Evolutionary conservation across 2,888 invertebrate genomes (phyloP).

Genomic region (Nemurella pictetii): DNA sequence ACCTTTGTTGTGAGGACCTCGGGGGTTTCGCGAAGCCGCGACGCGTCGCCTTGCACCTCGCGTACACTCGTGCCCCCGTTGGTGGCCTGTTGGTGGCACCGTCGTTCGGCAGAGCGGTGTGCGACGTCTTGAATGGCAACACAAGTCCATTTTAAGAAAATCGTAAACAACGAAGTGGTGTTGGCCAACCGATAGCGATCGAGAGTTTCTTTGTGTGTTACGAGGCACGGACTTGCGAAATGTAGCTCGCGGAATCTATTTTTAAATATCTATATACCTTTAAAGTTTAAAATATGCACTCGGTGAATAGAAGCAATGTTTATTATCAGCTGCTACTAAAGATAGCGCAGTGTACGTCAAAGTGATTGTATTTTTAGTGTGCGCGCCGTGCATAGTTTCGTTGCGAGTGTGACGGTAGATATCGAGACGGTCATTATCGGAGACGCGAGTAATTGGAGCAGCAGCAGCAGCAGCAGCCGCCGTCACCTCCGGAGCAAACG

Average conservation of each 20-base stretch:
- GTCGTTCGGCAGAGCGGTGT: too few species aligned
- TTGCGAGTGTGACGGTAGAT: too few species aligned
- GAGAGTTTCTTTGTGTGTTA: background rate
- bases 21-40: too few species aligned
- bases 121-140: too few species aligned
- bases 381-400: background rate
- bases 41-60: too few species aligned
- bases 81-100: background rate
- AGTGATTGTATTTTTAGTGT: background rate
- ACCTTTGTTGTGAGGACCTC: background rate
- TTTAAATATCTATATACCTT: background rate
- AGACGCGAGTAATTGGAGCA: conserved; percentile 13
- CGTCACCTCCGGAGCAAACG: too few species aligned
- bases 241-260: background rate
- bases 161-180: background rate
- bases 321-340: background rate
- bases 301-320: background rate
- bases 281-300: background rate
- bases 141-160: background rate
- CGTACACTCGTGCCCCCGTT: background rate
- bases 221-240: background rate
- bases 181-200: background rate
- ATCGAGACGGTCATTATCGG: background rate
- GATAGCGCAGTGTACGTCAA: background rate
- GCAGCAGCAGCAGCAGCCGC: conserved; percentile 7